Percentiles rank a stretch among this genome's conserved stretches.
Evolutionary conservation across 2,888 invertebrate genomes (phyloP).

Genomic region (Tipula confusa): DNA sequence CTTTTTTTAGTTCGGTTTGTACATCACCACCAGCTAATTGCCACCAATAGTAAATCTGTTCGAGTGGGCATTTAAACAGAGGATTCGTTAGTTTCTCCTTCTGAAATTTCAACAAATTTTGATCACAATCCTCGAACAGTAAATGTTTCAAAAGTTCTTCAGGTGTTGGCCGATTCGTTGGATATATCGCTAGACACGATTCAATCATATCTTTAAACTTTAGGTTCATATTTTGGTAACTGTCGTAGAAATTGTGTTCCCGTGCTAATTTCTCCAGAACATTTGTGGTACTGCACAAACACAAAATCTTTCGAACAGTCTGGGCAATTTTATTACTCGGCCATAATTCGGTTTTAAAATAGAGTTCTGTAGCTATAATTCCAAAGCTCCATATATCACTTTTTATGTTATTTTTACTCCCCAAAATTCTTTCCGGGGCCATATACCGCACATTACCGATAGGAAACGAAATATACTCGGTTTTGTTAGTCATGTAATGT

Average conservation of each 20-base stretch:
- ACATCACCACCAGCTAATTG: slow-evolving; percentile 94
- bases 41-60: slow-evolving; percentile 92
- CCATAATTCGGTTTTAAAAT: slow-evolving; percentile 69
- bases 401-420: slow-evolving; percentile 63
- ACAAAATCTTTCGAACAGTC: slow-evolving; percentile 68
- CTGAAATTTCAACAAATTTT: not conserved
- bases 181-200: slow-evolving; percentile 65
- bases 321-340: slow-evolving; percentile 66
- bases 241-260: slow-evolving; percentile 67
- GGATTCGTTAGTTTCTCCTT: not conserved
- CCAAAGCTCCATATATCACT: slow-evolving; percentile 93
- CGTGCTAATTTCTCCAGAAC: slow-evolving; percentile 70
- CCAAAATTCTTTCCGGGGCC: slow-evolving; percentile 75
- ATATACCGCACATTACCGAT: slow-evolving; percentile 76
- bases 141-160: slow-evolving; percentile 55
- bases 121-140: slow-evolving; percentile 50
- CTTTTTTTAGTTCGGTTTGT: slow-evolving; percentile 81
- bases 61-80: slow-evolving; percentile 55
- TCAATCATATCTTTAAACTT: slow-evolving; percentile 60
- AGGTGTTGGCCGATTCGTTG: slow-evolving; percentile 59
- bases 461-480: slow-evolving; percentile 85
- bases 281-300: slow-evolving; percentile 46
- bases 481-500: slow-evolving; percentile 83
- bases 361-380: slow-evolving; percentile 78
- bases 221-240: slow-evolving; percentile 50